Evolutionary conservation across 2,888 invertebrate species (phyloP), one percentile per base, ranked within the genome.

Genomic region (Philhelius pedissequus): DNA sequence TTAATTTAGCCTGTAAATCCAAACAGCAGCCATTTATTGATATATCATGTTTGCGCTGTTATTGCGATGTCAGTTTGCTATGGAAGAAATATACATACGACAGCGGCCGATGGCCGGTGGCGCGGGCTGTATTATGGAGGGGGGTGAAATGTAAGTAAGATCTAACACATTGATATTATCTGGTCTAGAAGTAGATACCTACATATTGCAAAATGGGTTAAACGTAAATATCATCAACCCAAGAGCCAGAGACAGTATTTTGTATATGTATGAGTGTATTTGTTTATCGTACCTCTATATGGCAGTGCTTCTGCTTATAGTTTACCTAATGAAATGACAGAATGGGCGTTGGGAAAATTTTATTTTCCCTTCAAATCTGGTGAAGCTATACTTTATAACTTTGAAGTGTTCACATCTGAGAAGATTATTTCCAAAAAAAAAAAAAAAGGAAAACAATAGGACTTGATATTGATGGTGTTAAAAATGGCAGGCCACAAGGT

Each of bases 11-110:
- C 80, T 71, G 75, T 79, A 66, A 84, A 70, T 66, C 83, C 35
- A 58, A 75, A 68, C 52, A 68, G 79, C 60, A 75, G 80, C 73
- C 80, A 76, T 84, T 84, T 84, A 84, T 80, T 84, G 84, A 76
- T 84, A 80, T 83, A 79, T 80, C 84, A 80, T 80, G 84, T 84
- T 84, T 79, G 74, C 48, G 32, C 74, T 78, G 78, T 78, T 82
- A 74, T 69, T 75, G 79, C 64, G 45, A 70, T 78, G 74, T 66
- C 70, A 64, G 64, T 38, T 56, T 58, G 30, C 38, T 27, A 40
- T 13, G 18, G 3, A 15, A 7, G n/a, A 4, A 11, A 27, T 9
- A 32, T 43, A 43, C 5, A 9, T 18, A 7, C 8, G 40, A 2
- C 15, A 5, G 2, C 8, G 40, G 0, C 15, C n/a, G 40, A 7